Evolutionary conservation across 2,797 vertebrate genomes (phyloP).

Genomic region (Nyctalus aviator): DNA sequence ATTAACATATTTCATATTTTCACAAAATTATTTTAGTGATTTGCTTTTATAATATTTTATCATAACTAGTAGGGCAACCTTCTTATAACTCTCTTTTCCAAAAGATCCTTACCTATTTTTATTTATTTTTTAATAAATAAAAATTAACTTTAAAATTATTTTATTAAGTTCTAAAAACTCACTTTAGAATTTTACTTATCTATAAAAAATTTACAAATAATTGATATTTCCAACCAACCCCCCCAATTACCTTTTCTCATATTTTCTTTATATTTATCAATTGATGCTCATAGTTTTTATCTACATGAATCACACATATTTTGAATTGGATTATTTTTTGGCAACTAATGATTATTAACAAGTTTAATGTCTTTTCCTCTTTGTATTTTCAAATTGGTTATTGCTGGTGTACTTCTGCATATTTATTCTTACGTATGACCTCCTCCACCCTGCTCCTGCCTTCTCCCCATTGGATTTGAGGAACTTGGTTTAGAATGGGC

Average conservation of each 20-base stretch:
- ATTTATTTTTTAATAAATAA: background rate
- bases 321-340: background rate
- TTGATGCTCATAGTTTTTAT: background rate
- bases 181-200: background rate
- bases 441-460: too few relatives aligned
- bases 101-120: background rate
- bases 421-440: background rate
- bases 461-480: background rate
- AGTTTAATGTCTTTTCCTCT: background rate
- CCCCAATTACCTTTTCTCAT: background rate
- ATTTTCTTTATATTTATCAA: constrained; percentile 44
- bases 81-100: background rate
- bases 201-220: constrained; percentile 51
- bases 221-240: background rate
- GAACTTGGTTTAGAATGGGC: background rate
- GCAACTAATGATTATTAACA: constrained; percentile 3
- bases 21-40: constrained; percentile 11
- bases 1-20: constrained; percentile 16
- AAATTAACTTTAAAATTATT: constrained; percentile 23
- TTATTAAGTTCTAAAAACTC: background rate
- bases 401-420: background rate
- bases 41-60: constrained; percentile 13
- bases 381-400: background rate
- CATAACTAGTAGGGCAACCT: background rate
- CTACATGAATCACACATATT: background rate